Base-by-base conservation (phyloP, 2,113 vertebrate genomes). In the Tupaia tana region DNA sequence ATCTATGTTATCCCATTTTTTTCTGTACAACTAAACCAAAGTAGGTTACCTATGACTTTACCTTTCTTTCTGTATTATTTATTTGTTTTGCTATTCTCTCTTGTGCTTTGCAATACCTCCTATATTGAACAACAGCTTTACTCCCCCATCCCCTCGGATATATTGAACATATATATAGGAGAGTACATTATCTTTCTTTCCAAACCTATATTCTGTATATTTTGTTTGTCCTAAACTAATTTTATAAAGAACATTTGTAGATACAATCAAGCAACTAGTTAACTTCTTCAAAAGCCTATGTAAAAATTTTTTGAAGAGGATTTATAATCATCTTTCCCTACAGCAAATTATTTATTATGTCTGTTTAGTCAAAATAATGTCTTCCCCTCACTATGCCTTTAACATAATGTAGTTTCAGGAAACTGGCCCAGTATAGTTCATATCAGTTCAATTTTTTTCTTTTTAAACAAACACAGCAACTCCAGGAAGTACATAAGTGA, bases 381-480 rank as follows among this genome's bases (percentile, higher is more conserved):
- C 67, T 96, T 92, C 14, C 59, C 10, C 67, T 93, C 22, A 24
- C 29, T 85, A 20, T 88, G 56, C 34, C 75, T 88, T 80, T 95
- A 86, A 69, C 18, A 80, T n/a, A 92, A 59, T 34, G 11, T 61
- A 43, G 77, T 94, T 86, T 94, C 67, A 81, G 84, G 24, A 93
- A 86, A 63, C 20, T 22, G 16, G 27, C 29, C 15, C 11, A 34
- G 10, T 3, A 43, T 80, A 94, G 77, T 81, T 91, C 78, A 94
- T 19, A 54, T 25, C 43, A n/a, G 31, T 34, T 94, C 78, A 43
- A 52, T 52, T 25, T 61, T 70, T 74, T 64, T 71, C 64, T 34
- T 80, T 13, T n/a, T 80, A 20, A 52, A 79, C 52, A 73, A 86
- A 89, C 54, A 93, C 3, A 54, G 54, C 79, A 77, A 74, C 59